phyloP scores from a whole-genome alignment of 2,113 vertebrate species.

The Bubo scandiacus region DNA sequence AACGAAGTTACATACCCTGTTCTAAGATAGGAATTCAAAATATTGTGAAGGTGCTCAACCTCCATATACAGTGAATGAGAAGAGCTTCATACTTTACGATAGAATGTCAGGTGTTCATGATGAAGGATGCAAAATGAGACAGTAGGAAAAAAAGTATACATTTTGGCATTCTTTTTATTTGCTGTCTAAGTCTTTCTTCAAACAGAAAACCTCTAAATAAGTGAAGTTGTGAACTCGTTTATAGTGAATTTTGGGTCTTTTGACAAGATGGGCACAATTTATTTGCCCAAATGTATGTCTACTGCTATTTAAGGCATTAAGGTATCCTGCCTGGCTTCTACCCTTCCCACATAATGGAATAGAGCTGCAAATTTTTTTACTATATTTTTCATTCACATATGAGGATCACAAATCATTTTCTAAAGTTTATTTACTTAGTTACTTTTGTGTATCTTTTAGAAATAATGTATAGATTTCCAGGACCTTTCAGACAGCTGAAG shows the following conservation, averaged over 20 bases:
- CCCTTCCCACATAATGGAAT: neutral
- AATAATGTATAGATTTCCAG: neutral
- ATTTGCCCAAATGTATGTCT: neutral
- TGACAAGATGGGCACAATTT: neutral
- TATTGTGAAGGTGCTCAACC: neutral
- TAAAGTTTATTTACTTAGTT: neutral
- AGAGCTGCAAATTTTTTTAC: neutral
- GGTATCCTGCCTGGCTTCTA: neutral
- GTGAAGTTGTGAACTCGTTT: neutral
- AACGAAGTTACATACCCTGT: neutral
- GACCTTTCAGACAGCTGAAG: neutral
- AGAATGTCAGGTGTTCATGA: neutral
- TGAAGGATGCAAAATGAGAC: neutral
- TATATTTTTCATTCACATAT: neutral
- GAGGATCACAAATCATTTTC: neutral
- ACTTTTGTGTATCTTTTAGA: neutral
- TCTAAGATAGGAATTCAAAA: neutral
- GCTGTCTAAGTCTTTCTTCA: neutral
- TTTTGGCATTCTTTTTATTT: neutral
- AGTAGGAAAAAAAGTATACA: neutral
- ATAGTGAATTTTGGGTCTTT: neutral
- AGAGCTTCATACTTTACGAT: neutral
- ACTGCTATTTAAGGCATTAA: neutral
- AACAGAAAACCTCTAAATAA: neutral
- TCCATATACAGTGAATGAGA: neutral